Base-by-base conservation (phyloP, 2,888 invertebrate genomes). In the Limnephilus auricula region DNA sequence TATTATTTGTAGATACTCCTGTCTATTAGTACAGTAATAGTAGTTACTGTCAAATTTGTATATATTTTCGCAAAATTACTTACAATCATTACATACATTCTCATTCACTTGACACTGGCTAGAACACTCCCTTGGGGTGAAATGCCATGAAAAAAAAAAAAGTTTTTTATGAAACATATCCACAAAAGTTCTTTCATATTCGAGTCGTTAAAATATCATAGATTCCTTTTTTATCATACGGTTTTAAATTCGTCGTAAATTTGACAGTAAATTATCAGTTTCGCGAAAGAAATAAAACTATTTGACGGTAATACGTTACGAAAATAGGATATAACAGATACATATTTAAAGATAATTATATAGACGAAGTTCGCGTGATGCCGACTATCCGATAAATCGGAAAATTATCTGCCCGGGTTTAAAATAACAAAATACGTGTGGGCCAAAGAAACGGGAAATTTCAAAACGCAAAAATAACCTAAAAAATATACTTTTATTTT, bases 261-360 rank as follows among this genome's bases (percentile, higher is more conserved):
- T 32, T 90, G 90, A 90, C 90, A 90, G 90, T 40, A 90, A 90
- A 90, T 90, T 87, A 87, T 80, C 90, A 87, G 90, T 90, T 87
- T 89, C 45, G 25, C 45, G 10, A 87, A 85, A 85, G 34, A 32
- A 65, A 65, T 65, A 65, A n/a, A 65, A 65, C 25, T n/a, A 65
- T n/a, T 65, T 65, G 65, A 65, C 25, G 25, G 65, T 65, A 65
- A 78, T 88, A 65, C 45, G 31, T 32, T 34, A 32, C 87, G 25
- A 34, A 88, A 89, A 91, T 89, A 90, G 65, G 65, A 65, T n/a
- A 25, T 25, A 65, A 65, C 9, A n/a, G 25, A 65, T 45, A 9
- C 25, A 65, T 65, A 65, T 18, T 50, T 0, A 18, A 18, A 18
- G 50, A 18, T 65, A 65, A 65, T 65, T 65, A 65, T 65, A 65